Percentiles rank a stretch among this genome's conserved stretches.
Conservation (phyloP, 2,113 vertebrate genomes). For the Carassius auratus region DNA sequence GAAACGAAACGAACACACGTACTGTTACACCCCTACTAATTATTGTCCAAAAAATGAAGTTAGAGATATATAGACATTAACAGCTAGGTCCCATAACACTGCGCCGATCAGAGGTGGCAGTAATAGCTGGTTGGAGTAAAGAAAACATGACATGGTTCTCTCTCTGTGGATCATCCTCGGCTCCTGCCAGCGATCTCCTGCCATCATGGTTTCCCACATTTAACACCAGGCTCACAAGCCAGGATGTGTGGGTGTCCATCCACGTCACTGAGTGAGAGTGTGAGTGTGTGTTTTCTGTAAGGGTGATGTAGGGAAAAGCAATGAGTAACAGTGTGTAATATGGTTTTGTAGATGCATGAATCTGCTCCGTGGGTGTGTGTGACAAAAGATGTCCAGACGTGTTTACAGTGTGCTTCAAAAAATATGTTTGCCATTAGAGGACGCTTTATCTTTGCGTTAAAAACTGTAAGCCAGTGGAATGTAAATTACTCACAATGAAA, state of each 20-base stretch:
- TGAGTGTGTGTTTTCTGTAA: conserved; percentile 45
- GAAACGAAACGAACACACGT: too few relatives aligned
- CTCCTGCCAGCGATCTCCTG: conserved; percentile 47
- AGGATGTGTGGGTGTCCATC: conserved; percentile 47
- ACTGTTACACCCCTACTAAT: neutral
- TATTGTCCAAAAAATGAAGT: neutral
- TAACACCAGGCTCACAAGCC: conserved; percentile 51
- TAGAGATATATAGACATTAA: neutral
- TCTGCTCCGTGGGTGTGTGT: conserved; percentile 50
- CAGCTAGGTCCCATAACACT: neutral
- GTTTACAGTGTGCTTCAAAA: conserved; percentile 43
- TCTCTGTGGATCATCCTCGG: conserved; percentile 41
- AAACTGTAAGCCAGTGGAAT: neutral
- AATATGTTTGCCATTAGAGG: conserved; percentile 40
- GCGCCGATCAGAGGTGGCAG: conserved; percentile 32
- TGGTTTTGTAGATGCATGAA: conserved; percentile 48
- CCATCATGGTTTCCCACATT: conserved; percentile 55
- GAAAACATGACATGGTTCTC: conserved; percentile 36
- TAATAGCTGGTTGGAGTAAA: conserved; percentile 30
- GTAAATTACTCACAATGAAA: neutral
- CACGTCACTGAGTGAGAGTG: conserved; percentile 43
- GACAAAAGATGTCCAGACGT: conserved; percentile 42
- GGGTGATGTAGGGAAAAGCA: conserved; percentile 39
- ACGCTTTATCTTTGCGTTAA: conserved; percentile 8
- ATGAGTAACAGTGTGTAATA: conserved; percentile 53